phyloP scores from a whole-genome alignment of 2,113 vertebrate species.

The Myodes glareolus region DNA sequence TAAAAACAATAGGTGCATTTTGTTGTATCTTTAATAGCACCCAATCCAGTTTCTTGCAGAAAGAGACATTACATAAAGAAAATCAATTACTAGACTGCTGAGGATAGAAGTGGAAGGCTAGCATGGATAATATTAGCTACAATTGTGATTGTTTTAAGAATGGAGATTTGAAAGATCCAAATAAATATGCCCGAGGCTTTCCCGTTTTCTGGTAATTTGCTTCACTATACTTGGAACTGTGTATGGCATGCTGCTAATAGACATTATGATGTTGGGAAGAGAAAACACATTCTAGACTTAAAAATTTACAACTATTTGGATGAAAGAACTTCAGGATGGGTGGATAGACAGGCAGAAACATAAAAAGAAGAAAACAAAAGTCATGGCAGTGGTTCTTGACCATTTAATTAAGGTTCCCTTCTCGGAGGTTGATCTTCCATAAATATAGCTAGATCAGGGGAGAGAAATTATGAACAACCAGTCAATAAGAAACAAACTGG shows the following conservation, averaged over 20 bases:
- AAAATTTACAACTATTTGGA: background rate
- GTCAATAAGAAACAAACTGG: background rate
- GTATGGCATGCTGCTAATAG: background rate
- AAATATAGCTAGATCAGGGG: background rate
- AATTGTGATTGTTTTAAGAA: background rate
- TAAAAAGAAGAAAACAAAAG: background rate
- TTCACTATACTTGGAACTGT: slow-evolving; percentile 11
- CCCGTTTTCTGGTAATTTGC: slow-evolving; percentile 28
- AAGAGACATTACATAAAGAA: background rate
- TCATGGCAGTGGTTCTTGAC: background rate
- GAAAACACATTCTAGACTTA: background rate
- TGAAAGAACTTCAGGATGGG: background rate
- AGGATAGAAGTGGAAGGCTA: background rate
- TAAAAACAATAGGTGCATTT: background rate
- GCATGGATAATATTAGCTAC: background rate
- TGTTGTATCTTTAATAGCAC: background rate
- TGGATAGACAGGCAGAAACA: background rate
- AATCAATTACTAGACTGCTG: slow-evolving; percentile 5
- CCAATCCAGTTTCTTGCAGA: background rate
- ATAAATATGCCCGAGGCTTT: background rate
- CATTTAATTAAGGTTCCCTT: slow-evolving; percentile 6
- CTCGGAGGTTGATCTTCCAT: slow-evolving; percentile 3
- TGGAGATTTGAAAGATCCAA: background rate
- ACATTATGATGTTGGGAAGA: too few relatives aligned
- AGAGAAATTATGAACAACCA: background rate